Conservation (phyloP, 2,888 invertebrate genomes). For the Smittia aterrima region DNA sequence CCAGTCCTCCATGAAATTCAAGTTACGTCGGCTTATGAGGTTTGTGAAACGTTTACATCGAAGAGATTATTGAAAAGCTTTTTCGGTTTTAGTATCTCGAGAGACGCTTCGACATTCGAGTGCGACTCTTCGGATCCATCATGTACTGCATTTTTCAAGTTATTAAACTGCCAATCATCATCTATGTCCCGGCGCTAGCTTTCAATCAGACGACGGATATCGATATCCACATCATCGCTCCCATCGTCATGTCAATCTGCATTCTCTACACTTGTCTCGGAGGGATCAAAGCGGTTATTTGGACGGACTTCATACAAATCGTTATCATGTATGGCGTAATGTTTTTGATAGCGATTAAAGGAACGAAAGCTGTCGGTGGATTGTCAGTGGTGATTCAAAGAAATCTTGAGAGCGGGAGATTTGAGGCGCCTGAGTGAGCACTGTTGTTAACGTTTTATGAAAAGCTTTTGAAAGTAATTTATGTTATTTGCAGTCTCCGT, state of each 20-base stretch:
- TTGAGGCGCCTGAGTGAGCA: slow-evolving; percentile 64
- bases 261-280: slow-evolving; percentile 72
- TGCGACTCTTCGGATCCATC: slow-evolving; percentile 67
- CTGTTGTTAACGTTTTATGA: slow-evolving; percentile 55
- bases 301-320: slow-evolving; percentile 71
- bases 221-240: slow-evolving; percentile 70
- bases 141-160: slow-evolving; percentile 57
- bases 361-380: slow-evolving; percentile 65
- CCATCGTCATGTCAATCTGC: slow-evolving; percentile 71
- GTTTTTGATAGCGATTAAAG: slow-evolving; percentile 64
- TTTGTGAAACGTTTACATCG: slow-evolving; percentile 47
- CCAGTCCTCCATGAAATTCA: slow-evolving; percentile 70
- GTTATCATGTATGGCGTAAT: slow-evolving; percentile 68
- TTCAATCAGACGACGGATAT: slow-evolving; percentile 77
- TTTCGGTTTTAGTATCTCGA: slow-evolving; percentile 65
- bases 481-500: slow-evolving; percentile 72
- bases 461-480: slow-evolving; percentile 33
- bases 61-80: background rate
- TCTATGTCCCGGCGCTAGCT: slow-evolving; percentile 70
- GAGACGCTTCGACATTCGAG: slow-evolving; percentile 65
- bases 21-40: slow-evolving; percentile 75
- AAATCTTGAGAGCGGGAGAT: slow-evolving; percentile 60
- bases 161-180: slow-evolving; percentile 57
- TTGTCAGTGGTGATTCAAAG: slow-evolving; percentile 58
- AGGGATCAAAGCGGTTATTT: slow-evolving; percentile 63